Evolutionary conservation across 2,888 invertebrate genomes (phyloP).

Genomic region (Drosophila atripex): DNA sequence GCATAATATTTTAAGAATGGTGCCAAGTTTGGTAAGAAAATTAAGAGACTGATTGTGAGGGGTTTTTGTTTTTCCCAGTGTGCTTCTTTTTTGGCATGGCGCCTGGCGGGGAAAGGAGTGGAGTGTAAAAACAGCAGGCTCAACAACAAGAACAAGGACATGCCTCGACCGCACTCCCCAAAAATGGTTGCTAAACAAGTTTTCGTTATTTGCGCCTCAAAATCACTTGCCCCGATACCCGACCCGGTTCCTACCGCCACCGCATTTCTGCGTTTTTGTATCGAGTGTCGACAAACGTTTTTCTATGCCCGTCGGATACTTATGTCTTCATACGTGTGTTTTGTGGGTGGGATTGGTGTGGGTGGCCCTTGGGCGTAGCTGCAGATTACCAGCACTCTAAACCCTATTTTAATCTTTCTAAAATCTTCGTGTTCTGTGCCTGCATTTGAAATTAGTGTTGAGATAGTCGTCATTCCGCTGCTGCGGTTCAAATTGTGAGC

Average conservation of each 20-base stretch:
- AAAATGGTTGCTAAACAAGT: conserved; percentile 75
- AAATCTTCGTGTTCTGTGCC: conserved; percentile 40
- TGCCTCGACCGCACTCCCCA: conserved; percentile 45
- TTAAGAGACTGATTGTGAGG: not conserved
- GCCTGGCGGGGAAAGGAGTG: conserved; percentile 10
- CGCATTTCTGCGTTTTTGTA: conserved; percentile 58
- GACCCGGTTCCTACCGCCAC: not conserved
- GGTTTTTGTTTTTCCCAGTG: not conserved
- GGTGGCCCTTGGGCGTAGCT: conserved; percentile 31
- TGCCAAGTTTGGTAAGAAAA: too few relatives aligned
- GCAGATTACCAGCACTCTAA: conserved; percentile 63
- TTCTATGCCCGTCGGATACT: conserved; percentile 40
- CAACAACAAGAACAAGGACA: conserved; percentile 45
- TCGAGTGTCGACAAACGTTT: conserved; percentile 72
- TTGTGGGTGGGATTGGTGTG: conserved; percentile 5
- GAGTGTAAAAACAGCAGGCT: conserved; percentile 32
- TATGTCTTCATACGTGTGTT: conserved; percentile 28
- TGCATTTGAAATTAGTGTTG: conserved; percentile 69
- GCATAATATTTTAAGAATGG: too few relatives aligned
- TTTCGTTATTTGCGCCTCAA: conserved; percentile 63
- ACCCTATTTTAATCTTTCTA: conserved; percentile 68
- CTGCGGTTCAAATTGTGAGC: conserved; percentile 31
- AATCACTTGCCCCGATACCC: conserved; percentile 14
- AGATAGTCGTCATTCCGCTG: conserved; percentile 21
- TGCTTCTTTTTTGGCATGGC: not conserved